These are phyloP conservation scores for Teinopalpus imperialis DNA, from an alignment of 2,888 invertebrate genomes.

Conservation along the genomic window DNA sequence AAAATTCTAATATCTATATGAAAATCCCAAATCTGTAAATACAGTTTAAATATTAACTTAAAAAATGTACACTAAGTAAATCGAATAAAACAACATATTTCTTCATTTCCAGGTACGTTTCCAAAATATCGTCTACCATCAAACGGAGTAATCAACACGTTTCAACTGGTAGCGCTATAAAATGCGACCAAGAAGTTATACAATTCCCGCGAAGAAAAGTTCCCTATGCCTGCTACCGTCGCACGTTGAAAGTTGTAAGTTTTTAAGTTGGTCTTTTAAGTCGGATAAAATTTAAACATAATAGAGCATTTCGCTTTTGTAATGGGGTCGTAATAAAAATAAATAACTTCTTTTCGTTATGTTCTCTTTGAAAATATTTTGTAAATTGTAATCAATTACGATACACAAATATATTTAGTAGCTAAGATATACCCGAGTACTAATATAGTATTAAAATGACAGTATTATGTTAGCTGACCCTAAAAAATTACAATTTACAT, in stretches of 20 bases:
- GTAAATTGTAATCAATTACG: too few relatives aligned
- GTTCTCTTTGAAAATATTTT: too few relatives aligned
- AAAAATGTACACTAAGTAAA: neutral
- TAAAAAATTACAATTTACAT: too few relatives aligned
- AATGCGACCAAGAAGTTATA: constrained; percentile 41
- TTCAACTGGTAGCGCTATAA: constrained; percentile 31
- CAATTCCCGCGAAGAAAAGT: constrained; percentile 52
- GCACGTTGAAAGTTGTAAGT: constrained; percentile 40
- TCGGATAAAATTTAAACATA: constrained; percentile 36
- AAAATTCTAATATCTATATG: too few relatives aligned
- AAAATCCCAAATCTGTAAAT: too few relatives aligned
- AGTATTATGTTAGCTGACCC: too few relatives aligned
- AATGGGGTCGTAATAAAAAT: constrained; percentile 1
- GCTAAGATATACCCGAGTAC: too few relatives aligned
- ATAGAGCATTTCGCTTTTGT: constrained; percentile 18
- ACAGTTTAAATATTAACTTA: too few relatives aligned
- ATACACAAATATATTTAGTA: too few relatives aligned
- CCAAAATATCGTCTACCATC: constrained; percentile 8
- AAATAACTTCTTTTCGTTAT: neutral
- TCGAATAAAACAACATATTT: too few relatives aligned
- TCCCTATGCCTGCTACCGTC: constrained; percentile 30
- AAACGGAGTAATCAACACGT: constrained; percentile 39
- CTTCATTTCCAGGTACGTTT: constrained; percentile 48
- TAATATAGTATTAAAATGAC: too few relatives aligned
- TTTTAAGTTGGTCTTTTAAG: constrained; percentile 45